A percentile compares a stretch with the other conserved stretches of the same genome.
phyloP scores from a whole-genome alignment of 2,888 invertebrate species.

The Agrenia bidenticulata region DNA sequence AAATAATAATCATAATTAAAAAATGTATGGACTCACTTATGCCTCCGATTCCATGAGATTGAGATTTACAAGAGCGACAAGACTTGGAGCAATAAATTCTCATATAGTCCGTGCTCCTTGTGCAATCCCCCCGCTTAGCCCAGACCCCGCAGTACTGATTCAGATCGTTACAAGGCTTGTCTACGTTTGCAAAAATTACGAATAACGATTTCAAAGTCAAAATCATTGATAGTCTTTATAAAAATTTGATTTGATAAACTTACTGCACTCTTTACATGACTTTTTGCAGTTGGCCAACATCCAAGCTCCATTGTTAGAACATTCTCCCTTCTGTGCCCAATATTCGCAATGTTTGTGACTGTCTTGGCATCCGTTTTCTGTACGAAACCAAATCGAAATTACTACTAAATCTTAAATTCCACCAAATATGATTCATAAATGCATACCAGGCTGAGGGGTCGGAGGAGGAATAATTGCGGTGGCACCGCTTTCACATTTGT shows the following conservation, averaged over 20 bases:
- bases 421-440: neutral
- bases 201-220: neutral
- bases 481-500: conserved; percentile 50
- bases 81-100: conserved; percentile 50
- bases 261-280: conserved; percentile 54
- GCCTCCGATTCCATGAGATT: neutral
- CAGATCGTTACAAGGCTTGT: conserved; percentile 45
- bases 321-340: conserved; percentile 54
- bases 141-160: conserved; percentile 51
- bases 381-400: neutral
- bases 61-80: conserved; percentile 33
- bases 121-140: conserved; percentile 32
- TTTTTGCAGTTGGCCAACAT: conserved; percentile 54
- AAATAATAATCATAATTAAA: neutral
- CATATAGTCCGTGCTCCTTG: conserved; percentile 49
- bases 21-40: neutral
- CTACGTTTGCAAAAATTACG: conserved; percentile 25
- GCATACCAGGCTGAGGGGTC: conserved; percentile 13
- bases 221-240: neutral
- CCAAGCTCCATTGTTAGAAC: conserved; percentile 54
- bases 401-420: neutral
- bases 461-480: conserved; percentile 2
- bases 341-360: conserved; percentile 51
- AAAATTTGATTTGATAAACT: conserved; percentile 17
- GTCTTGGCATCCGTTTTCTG: conserved; percentile 44